Conservation (phyloP, 2,888 invertebrate species). For the Labia minor region DNA sequence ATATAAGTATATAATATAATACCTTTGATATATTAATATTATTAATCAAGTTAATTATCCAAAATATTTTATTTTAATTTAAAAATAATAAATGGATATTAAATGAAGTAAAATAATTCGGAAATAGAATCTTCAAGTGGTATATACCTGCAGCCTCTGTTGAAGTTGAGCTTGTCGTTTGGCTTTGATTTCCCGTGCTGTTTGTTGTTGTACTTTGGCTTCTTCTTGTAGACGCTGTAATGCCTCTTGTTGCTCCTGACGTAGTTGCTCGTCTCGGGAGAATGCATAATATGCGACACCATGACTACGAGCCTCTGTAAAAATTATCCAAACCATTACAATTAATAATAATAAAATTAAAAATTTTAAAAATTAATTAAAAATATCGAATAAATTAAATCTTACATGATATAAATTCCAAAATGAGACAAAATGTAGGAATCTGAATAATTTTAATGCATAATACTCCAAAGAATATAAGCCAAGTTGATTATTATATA, state of each 20-base stretch:
- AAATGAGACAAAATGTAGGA: no score
- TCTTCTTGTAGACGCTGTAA: conserved; percentile 58
- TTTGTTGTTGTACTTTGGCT: conserved; percentile 56
- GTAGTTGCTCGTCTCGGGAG: conserved; percentile 70
- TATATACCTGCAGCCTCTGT: conserved; percentile 42
- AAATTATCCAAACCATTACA: conserved; percentile 22
- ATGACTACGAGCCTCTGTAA: conserved; percentile 75
- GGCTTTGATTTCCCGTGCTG: conserved; percentile 48
- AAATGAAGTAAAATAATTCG: no score
- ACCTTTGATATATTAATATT: no score
- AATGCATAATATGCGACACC: conserved; percentile 89
- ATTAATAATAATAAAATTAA: not conserved
- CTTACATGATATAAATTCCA: not conserved
- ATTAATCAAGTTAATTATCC: no score
- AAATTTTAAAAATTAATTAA: not conserved
- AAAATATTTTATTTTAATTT: no score
- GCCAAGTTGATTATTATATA: no score
- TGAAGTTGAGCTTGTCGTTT: conserved; percentile 46
- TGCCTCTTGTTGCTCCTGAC: conserved; percentile 69
- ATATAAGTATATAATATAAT: no score
- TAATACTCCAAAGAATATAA: no score
- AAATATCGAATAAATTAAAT: not conserved
- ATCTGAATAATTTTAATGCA: no score
- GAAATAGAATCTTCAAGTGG: no score
- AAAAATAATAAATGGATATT: no score